Conservation (phyloP, 2,113 vertebrate genomes). For the Stegostoma tigrinum region DNA sequence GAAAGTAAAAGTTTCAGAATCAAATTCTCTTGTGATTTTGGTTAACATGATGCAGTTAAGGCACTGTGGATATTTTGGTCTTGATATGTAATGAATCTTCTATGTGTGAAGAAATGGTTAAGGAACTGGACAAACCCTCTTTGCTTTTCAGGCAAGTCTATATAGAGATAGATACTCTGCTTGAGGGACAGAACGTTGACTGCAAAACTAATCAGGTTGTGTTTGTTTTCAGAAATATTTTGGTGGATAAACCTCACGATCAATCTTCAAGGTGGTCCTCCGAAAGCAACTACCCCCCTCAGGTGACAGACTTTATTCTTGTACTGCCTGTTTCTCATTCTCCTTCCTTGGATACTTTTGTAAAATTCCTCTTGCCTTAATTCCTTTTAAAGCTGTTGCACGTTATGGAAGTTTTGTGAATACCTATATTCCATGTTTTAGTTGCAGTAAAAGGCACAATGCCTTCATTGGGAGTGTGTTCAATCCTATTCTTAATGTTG, state of each 20-base stretch:
- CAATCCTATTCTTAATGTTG: neutral
- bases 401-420: neutral
- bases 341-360: neutral
- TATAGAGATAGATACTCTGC: neutral
- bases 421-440: neutral
- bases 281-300: conserved; percentile 97
- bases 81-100: neutral
- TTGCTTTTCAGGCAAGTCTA: neutral
- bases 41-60: neutral
- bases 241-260: conserved; percentile 96
- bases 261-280: conserved; percentile 98
- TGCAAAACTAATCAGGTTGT: conserved; percentile 31
- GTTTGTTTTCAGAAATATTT: conserved; percentile 77
- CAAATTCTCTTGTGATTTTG: neutral
- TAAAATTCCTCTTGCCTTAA: neutral
- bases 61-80: too few relatives aligned
- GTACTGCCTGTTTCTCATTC: neutral
- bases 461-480: neutral
- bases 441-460: neutral
- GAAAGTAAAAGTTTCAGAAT: neutral
- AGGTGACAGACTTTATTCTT: conserved; percentile 59
- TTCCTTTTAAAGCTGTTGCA: neutral
- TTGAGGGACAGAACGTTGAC: neutral
- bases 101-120: neutral
- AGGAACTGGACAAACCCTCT: neutral